Percentiles rank a stretch among this genome's conserved stretches.
Evolutionary conservation across 2,113 vertebrate genomes (phyloP).

Genomic region (Elgaria multicarinata): DNA sequence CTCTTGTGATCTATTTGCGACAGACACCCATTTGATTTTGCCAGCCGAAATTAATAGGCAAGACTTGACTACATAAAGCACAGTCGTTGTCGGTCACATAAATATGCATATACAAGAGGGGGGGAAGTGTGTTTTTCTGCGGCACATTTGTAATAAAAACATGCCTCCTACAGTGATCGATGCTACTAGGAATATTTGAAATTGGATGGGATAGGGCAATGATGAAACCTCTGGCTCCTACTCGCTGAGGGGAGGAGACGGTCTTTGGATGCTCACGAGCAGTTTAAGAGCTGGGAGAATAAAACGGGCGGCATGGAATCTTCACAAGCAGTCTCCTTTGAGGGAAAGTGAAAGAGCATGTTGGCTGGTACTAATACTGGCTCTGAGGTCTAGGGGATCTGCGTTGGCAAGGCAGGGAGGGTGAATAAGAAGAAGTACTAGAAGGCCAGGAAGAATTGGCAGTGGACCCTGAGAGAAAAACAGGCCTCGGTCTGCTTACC

Average conservation of each 20-base stretch:
- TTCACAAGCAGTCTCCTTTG: background rate
- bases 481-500: too few relatives aligned
- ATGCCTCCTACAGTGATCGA: background rate
- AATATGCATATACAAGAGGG: background rate
- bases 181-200: background rate
- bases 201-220: too few relatives aligned
- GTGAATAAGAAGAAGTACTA: too few relatives aligned
- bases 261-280: background rate
- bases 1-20: background rate
- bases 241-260: background rate
- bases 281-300: background rate
- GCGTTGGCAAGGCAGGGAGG: background rate
- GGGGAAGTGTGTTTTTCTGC: background rate
- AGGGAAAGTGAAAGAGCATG: too few relatives aligned
- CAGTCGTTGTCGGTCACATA: background rate
- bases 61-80: fast-evolving
- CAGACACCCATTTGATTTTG: background rate
- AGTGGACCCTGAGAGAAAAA: too few relatives aligned
- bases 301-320: background rate
- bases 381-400: background rate
- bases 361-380: background rate
- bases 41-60: background rate
- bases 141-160: too few relatives aligned
- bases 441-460: too few relatives aligned
- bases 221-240: background rate